Conservation (phyloP, 1,140 invertebrate species). For the Carcinoscorpius rotundicauda region DNA sequence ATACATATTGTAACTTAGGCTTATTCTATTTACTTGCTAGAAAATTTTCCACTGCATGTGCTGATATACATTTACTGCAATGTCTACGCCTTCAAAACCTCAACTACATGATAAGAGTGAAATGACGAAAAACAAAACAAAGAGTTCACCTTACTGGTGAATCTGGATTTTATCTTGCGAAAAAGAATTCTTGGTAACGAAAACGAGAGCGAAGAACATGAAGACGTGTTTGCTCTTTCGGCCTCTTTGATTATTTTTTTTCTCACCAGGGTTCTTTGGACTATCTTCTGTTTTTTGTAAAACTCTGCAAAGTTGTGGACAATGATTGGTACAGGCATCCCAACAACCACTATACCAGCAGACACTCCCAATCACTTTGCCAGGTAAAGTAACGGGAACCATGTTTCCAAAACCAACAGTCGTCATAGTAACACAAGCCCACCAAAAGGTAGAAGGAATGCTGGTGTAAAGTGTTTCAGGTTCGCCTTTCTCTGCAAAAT, state of each 20-base stretch:
- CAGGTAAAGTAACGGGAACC: slow-evolving; percentile 85
- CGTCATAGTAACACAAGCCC: slow-evolving; percentile 50
- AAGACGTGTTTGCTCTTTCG: slow-evolving; percentile 69
- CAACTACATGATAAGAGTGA: too few relatives aligned
- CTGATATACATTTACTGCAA: too few relatives aligned
- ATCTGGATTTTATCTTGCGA: too few relatives aligned
- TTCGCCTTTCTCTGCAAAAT: slow-evolving; percentile 99
- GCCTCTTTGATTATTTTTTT: slow-evolving; percentile 61
- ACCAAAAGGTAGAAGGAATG: slow-evolving; percentile 60
- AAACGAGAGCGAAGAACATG: too few relatives aligned
- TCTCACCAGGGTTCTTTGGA: slow-evolving; percentile 93
- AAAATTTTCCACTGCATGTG: too few relatives aligned
- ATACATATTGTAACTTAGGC: too few relatives aligned
- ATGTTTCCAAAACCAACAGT: slow-evolving; percentile 98
- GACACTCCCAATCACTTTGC: slow-evolving; percentile 94
- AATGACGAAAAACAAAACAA: too few relatives aligned
- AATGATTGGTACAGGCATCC: slow-evolving; percentile 52
- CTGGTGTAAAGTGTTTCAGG: slow-evolving; percentile 91
- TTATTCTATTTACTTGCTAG: too few relatives aligned
- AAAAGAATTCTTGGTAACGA: too few relatives aligned
- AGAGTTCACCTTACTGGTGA: too few relatives aligned
- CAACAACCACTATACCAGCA: slow-evolving; percentile 99
- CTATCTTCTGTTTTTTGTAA: slow-evolving; percentile 99
- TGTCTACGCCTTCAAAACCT: too few relatives aligned
- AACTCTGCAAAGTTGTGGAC: slow-evolving; percentile 38